phyloP scores from a whole-genome alignment of 1,140 invertebrate genomes.

The Drosophila littoralis region DNA sequence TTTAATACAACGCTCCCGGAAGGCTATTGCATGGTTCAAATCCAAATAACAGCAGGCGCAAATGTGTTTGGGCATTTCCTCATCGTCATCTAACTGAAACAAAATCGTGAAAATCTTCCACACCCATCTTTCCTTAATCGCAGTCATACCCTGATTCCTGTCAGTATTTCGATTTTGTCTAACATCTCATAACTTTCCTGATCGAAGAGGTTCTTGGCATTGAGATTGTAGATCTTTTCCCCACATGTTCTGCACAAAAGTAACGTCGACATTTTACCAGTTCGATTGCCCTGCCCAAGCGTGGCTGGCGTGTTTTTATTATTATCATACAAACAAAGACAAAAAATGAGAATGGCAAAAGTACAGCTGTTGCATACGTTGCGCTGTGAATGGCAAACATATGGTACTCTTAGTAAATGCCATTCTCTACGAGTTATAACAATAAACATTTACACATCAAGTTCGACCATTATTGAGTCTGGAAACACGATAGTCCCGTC shows the following conservation, averaged over 20 bases:
- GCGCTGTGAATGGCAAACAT: neutral
- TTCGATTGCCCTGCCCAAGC: neutral
- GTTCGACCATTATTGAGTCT: conserved; percentile 21
- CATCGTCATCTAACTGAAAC: conserved; percentile 37
- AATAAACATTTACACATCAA: conserved; percentile 11
- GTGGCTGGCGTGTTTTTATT: neutral
- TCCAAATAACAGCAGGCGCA: conserved; percentile 47
- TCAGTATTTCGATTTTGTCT: conserved; percentile 18
- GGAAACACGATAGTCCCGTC: conserved; percentile 14
- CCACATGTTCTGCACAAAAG: conserved; percentile 28
- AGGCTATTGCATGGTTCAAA: conserved; percentile 22
- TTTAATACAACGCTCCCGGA: conserved; percentile 45
- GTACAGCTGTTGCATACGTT: conserved; percentile 4
- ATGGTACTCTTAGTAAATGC: neutral
- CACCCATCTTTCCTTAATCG: neutral
- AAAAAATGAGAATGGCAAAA: neutral
- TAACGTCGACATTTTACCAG: conserved; percentile 3
- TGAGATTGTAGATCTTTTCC: conserved; percentile 15
- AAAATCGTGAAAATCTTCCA: neutral
- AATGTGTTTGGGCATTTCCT: conserved; percentile 45
- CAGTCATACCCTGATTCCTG: conserved; percentile 22
- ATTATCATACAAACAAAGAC: neutral
- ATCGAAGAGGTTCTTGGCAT: conserved; percentile 18
- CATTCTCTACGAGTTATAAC: neutral
- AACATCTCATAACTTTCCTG: conserved; percentile 1